These are phyloP conservation scores for Phocides pigmalion DNA, from an alignment of 1,140 invertebrate genomes.

Conservation along the genomic window DNA sequence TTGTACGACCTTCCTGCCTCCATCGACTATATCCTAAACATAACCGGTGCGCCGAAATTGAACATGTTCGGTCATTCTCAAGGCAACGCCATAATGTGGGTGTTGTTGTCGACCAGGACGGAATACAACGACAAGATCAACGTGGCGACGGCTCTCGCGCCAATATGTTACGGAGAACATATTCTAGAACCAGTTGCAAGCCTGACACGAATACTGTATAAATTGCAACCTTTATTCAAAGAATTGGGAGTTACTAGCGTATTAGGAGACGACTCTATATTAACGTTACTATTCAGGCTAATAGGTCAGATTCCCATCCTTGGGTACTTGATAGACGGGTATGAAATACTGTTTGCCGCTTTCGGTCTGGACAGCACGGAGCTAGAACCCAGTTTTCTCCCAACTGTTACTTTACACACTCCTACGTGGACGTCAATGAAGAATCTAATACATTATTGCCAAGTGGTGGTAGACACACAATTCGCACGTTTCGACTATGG, in stretches of 20 bases:
- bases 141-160: slow-evolving; percentile 45
- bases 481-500: slow-evolving; percentile 80
- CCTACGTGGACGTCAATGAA: slow-evolving; percentile 82
- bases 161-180: slow-evolving; percentile 43
- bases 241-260: slow-evolving; percentile 3
- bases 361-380: slow-evolving; percentile 31
- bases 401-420: slow-evolving; percentile 31
- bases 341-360: slow-evolving; percentile 21
- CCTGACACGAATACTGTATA: not conserved
- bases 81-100: slow-evolving; percentile 86
- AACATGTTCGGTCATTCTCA: slow-evolving; percentile 86
- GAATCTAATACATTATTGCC: slow-evolving; percentile 86
- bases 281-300: not conserved
- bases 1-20: slow-evolving; percentile 83
- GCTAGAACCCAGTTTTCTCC: slow-evolving; percentile 38
- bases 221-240: not conserved
- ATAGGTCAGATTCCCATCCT: not conserved
- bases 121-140: slow-evolving; percentile 83
- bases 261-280: not conserved
- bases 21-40: slow-evolving; percentile 71
- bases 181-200: slow-evolving; percentile 3
- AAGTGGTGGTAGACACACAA: slow-evolving; percentile 74
- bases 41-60: slow-evolving; percentile 81
- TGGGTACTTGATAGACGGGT: slow-evolving; percentile 9
- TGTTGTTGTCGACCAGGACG: slow-evolving; percentile 64